These are phyloP conservation scores for Tupiocoris notatus DNA, from an alignment of 2,888 invertebrate genomes.

Conservation along the genomic window DNA sequence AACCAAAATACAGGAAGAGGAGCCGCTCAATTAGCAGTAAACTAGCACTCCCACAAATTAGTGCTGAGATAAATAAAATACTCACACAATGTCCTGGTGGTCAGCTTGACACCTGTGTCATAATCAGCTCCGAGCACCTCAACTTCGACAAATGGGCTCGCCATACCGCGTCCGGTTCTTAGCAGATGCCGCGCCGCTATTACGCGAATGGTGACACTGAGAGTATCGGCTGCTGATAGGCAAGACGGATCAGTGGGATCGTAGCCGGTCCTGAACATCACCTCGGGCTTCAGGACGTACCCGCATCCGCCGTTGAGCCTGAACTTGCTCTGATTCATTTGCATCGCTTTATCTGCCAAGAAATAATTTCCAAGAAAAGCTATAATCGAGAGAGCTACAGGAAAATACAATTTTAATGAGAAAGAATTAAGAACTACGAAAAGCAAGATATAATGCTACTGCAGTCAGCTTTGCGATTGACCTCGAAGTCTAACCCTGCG, in stretches of 20 bases:
- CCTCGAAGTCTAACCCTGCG: no score
- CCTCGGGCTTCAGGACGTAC: conserved; percentile 85
- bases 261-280: conserved; percentile 77
- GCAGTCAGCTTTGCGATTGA: no score
- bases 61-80: no score
- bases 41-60: no score
- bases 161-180: conserved; percentile 75
- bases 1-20: no score
- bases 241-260: conserved; percentile 72
- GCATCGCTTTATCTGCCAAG: conserved; percentile 85
- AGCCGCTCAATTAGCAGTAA: no score
- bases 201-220: conserved; percentile 70
- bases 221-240: conserved; percentile 61
- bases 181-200: conserved; percentile 87
- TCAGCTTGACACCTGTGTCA: conserved; percentile 78
- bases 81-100: conserved; percentile 81
- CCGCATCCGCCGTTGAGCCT: conserved; percentile 90
- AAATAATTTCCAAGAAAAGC: no score
- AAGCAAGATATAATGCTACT: no score
- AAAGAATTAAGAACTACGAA: no score
- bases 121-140: conserved; percentile 86
- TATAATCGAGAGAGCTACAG: no score
- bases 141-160: conserved; percentile 88
- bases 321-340: conserved; percentile 91
- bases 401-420: no score